These are phyloP conservation scores for Diaperis boleti DNA, from an alignment of 2,888 invertebrate species.

Conservation along the genomic window DNA sequence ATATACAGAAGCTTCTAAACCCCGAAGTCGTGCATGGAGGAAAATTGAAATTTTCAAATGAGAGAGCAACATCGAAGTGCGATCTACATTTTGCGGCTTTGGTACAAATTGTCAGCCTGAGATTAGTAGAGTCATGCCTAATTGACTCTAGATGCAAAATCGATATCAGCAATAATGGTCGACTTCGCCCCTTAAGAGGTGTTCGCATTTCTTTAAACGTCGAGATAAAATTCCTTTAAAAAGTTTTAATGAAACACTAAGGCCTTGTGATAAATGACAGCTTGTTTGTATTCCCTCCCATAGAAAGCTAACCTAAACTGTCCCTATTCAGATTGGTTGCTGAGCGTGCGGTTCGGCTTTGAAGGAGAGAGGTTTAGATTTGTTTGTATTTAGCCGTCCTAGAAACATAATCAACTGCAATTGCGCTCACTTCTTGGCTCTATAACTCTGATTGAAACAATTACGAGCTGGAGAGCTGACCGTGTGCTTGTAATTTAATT, in stretches of 20 bases:
- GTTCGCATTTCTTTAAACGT: slow-evolving; percentile 6
- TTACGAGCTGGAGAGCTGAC: slow-evolving; percentile 1
- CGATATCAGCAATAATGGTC: background rate
- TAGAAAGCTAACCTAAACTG: slow-evolving; percentile 35
- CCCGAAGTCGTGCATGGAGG: background rate
- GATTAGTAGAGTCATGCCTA: background rate
- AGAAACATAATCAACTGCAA: slow-evolving; percentile 35
- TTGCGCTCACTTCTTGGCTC: slow-evolving; percentile 25
- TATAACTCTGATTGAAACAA: slow-evolving; percentile 24
- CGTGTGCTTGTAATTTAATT: slow-evolving; percentile 13
- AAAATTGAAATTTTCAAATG: slow-evolving; percentile 21
- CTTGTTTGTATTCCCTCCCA: slow-evolving; percentile 35
- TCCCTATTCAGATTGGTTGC: slow-evolving; percentile 38
- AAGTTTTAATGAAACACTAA: slow-evolving; percentile 36
- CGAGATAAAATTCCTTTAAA: slow-evolving; percentile 18
- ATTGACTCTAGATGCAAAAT: background rate
- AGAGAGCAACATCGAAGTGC: background rate
- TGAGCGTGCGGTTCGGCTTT: slow-evolving; percentile 35
- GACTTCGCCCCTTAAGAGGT: background rate
- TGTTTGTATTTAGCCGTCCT: slow-evolving; percentile 36
- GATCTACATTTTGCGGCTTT: too few species aligned
- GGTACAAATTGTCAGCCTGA: background rate
- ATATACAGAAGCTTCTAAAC: slow-evolving; percentile 1
- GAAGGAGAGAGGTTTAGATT: slow-evolving; percentile 37
- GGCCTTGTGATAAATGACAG: slow-evolving; percentile 35